Conservation (phyloP, 2,888 invertebrate genomes). For the Calameuta pallipes region DNA sequence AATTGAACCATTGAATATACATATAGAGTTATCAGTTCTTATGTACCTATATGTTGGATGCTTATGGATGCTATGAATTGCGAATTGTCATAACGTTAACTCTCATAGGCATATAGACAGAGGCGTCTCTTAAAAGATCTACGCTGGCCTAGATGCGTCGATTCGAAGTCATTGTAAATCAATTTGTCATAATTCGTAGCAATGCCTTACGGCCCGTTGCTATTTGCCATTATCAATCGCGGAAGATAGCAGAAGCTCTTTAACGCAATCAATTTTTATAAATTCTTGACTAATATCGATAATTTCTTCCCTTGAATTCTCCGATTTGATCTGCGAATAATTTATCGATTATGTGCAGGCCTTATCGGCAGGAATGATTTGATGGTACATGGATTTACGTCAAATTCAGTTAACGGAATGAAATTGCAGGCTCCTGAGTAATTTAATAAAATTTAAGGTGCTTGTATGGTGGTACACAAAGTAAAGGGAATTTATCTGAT, state of each 20-base stretch:
- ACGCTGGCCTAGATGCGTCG: conserved; percentile 44
- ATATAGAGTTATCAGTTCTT: neutral
- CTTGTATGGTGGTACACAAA: neutral
- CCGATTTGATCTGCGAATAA: neutral
- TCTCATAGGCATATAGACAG: neutral
- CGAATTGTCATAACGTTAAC: neutral
- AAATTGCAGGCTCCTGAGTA: neutral
- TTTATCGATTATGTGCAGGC: neutral
- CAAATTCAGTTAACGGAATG: neutral
- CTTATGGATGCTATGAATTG: neutral
- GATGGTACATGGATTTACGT: neutral
- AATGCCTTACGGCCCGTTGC: conserved; percentile 7
- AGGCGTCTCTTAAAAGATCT: conserved; percentile 4
- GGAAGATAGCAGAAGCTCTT: neutral
- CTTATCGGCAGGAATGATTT: neutral
- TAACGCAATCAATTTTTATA: neutral
- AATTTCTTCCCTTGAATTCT: neutral
- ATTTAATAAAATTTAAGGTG: conserved; percentile 6
- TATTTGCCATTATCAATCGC: conserved; percentile 16
- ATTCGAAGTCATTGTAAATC: conserved; percentile 50
- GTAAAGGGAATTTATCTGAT: neutral
- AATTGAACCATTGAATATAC: neutral
- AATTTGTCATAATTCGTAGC: conserved; percentile 45
- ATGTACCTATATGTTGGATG: neutral
- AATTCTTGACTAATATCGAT: neutral